Evolutionary conservation across 2,888 invertebrate genomes (phyloP).

Genomic region (Cynaeus angustus): DNA sequence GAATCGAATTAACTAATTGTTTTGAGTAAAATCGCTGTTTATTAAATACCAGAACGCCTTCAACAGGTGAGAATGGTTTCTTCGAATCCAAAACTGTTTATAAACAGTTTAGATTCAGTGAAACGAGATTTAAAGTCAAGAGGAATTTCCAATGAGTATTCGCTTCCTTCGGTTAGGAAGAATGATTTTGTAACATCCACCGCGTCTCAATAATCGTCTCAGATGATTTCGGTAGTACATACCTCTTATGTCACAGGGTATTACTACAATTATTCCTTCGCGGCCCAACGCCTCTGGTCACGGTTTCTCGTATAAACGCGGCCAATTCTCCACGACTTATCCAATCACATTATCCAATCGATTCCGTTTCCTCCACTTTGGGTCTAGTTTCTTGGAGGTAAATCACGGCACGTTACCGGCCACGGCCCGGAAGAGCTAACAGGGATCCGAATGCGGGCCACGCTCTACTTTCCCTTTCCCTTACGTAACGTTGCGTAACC

Average conservation of each 20-base stretch:
- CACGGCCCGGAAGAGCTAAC: constrained; percentile 60
- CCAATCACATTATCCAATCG: constrained; percentile 30
- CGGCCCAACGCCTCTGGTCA: constrained; percentile 11
- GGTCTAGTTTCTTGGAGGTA: constrained; percentile 43
- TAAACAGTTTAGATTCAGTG: not conserved
- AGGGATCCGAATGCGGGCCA: constrained; percentile 68
- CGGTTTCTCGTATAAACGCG: constrained; percentile 8
- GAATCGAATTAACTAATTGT: not conserved
- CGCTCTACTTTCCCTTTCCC: constrained; percentile 69
- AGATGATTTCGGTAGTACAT: no score
- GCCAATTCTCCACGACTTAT: constrained; percentile 8
- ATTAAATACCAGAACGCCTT: constrained; percentile 16
- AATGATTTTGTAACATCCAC: no score
- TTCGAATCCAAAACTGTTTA: constrained; percentile 6
- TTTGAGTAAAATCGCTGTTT: not conserved
- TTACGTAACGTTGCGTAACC: constrained; percentile 68
- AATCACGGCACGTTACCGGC: constrained; percentile 49
- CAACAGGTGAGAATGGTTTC: constrained; percentile 15
- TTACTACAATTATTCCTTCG: not conserved
- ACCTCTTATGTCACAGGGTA: no score
- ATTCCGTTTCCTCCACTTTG: constrained; percentile 42
- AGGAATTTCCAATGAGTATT: no score
- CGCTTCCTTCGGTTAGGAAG: no score
- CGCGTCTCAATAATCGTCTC: not conserved
- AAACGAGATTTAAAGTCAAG: no score